Evolutionary conservation across 2,113 vertebrate species (phyloP), one percentile per base, ranked within the genome.

Genomic region (Pholis gunnellus): DNA sequence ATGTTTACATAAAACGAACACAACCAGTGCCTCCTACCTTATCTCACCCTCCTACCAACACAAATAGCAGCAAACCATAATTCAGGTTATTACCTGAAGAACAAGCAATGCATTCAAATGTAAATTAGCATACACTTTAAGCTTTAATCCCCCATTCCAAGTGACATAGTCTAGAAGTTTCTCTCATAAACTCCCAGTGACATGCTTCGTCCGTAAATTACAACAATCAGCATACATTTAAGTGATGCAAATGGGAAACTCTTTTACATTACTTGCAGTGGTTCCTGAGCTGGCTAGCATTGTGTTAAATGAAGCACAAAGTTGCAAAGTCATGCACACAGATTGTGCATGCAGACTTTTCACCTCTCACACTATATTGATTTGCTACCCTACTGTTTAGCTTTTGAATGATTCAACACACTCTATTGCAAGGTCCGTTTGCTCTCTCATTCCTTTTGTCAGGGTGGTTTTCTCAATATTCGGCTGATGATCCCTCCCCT

Each of bases 1-100:
- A 82, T 89, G 89, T 93, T 93, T 90, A 89, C 87, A 90, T 84
- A 85, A 89, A 93, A 82, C 38, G 31, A 85, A 79, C 70, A 68
- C 54, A 46, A 71, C 61, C 78, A 9, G 3, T 65, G 48, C 82
- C 81, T 85, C 79, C 78, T 60, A 63, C 85, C 46, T 86, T 56
- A 69, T 78, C 63, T 70, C 64, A 66, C 60, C 63, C 78, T 72
- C 86, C 85, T 59, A 78, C 77, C 76, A 78, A 77, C 68, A 73
- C 40, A 69, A 27, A 61, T 57, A 46, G 56, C 56, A 59, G 25
- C 10, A 20, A 48, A 63, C 59, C 44, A 52, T 57, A 68, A 70
- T 60, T 25, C 48, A 31, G 0, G 73, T 79, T 69, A 50, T 77
- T 82, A 77, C 50, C 46, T 20, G 31, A 60, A 60, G 52, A 66